Evolutionary conservation across 2,113 vertebrate genomes (phyloP).

Genomic region (Tachysurus fulvidraco): DNA sequence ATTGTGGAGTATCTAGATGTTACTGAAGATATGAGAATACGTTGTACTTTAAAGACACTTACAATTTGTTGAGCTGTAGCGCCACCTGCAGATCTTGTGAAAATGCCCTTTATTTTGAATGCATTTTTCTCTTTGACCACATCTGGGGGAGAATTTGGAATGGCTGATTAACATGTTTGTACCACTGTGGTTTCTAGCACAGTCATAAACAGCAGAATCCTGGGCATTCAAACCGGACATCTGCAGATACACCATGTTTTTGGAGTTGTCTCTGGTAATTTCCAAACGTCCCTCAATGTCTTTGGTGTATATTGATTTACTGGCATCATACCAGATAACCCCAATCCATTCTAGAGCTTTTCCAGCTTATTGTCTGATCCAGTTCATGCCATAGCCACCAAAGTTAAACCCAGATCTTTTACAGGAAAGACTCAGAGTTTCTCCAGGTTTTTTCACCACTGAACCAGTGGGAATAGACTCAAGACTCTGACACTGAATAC

Average conservation of each 20-base stretch:
- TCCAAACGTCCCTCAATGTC: neutral
- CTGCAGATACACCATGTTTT: conserved; percentile 45
- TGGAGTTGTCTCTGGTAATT: no score
- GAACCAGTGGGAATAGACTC: conserved; percentile 50
- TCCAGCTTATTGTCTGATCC: conserved; percentile 50
- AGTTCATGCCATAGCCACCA: conserved; percentile 35
- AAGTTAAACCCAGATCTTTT: conserved; percentile 47
- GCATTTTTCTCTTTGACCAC: neutral
- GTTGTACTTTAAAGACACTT: neutral
- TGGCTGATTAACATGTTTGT: neutral
- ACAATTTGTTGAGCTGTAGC: neutral
- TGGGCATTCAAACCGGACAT: conserved; percentile 30
- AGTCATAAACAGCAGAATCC: conserved; percentile 40
- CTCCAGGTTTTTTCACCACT: conserved; percentile 44
- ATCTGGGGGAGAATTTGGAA: neutral
- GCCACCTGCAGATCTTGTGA: neutral
- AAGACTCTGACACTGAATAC: conserved; percentile 49
- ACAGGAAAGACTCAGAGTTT: conserved; percentile 59
- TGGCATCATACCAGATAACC: no score
- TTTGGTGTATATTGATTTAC: no score
- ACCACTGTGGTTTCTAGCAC: neutral
- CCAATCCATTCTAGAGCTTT: neutral
- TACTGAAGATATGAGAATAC: neutral
- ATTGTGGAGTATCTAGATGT: neutral
- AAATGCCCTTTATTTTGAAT: neutral